Evolutionary conservation across 2,113 vertebrate species (phyloP).

Genomic region (Stegastes partitus): DNA sequence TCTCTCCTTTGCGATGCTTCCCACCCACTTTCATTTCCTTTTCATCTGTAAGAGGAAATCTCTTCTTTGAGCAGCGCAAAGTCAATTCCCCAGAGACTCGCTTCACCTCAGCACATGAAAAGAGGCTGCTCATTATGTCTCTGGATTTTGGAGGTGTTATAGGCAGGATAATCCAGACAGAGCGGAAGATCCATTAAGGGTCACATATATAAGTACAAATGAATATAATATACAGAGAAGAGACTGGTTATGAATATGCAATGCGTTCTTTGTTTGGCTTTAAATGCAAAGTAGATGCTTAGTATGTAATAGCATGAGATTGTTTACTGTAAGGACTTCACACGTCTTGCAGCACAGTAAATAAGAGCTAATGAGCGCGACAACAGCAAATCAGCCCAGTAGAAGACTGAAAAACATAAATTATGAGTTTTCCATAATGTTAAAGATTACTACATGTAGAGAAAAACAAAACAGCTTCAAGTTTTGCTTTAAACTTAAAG

Average conservation of each 20-base stretch:
- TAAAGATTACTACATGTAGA: not conserved
- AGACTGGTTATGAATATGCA: slow-evolving; percentile 10
- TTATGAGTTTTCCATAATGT: too few species aligned
- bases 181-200: slow-evolving; percentile 14
- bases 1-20: slow-evolving; percentile 40
- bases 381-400: not conserved
- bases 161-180: slow-evolving; percentile 30
- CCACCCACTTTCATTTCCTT: slow-evolving; percentile 64
- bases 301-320: not conserved
- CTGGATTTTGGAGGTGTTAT: slow-evolving; percentile 25
- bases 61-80: slow-evolving; percentile 50
- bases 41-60: slow-evolving; percentile 69
- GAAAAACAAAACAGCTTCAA: not conserved
- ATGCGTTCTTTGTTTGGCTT: slow-evolving; percentile 19
- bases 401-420: too few species aligned
- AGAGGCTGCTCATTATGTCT: slow-evolving; percentile 46
- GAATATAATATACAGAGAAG: slow-evolving; percentile 13
- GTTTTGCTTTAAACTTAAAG: too few species aligned
- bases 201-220: slow-evolving; percentile 22
- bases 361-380: not conserved
- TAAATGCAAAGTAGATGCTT: not conserved
- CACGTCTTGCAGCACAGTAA: not conserved
- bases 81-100: slow-evolving; percentile 37
- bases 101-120: slow-evolving; percentile 51
- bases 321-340: not conserved